A percentile compares a stretch with the other conserved stretches of the same genome.
phyloP scores from a whole-genome alignment of 2,797 vertebrate species.

The Artibeus lituratus region DNA sequence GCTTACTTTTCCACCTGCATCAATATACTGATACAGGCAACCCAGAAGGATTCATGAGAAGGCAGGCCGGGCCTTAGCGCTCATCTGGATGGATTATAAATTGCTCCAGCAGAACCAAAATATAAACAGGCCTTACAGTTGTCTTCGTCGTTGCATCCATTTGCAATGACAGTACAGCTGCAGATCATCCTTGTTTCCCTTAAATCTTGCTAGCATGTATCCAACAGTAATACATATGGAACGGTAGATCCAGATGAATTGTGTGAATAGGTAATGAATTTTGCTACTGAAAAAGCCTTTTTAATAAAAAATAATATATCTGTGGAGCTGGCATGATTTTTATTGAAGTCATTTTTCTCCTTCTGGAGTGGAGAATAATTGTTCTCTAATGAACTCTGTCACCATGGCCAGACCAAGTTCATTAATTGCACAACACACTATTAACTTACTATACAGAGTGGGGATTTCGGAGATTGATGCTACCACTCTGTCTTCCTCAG shows the following conservation, averaged over 20 bases:
- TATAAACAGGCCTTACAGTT: background rate
- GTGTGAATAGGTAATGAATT: constrained; percentile 60
- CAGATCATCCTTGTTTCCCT: constrained; percentile 33
- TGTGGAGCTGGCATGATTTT: constrained; percentile 62
- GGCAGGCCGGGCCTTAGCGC: background rate
- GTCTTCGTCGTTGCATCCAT: constrained; percentile 24
- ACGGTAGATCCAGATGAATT: constrained; percentile 67
- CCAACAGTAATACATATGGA: constrained; percentile 50
- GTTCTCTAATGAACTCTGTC: constrained; percentile 73
- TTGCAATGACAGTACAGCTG: constrained; percentile 58
- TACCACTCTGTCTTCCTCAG: background rate
- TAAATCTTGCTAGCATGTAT: constrained; percentile 67
- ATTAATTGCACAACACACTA: constrained; percentile 51
- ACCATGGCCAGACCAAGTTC: constrained; percentile 55
- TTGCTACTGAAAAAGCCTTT: constrained; percentile 56
- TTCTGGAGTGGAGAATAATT: constrained; percentile 70
- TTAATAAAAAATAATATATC: constrained; percentile 74
- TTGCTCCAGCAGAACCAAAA: background rate
- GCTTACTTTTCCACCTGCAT: background rate
- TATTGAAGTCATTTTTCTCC: constrained; percentile 70
- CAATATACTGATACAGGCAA: background rate
- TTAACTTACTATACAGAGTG: constrained; percentile 38
- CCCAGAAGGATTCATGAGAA: background rate
- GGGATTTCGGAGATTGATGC: constrained; percentile 49
- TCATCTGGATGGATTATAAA: constrained; percentile 15